Base-by-base conservation (phyloP, 2,113 vertebrate genomes). In the Odocoileus hemionus region DNA sequence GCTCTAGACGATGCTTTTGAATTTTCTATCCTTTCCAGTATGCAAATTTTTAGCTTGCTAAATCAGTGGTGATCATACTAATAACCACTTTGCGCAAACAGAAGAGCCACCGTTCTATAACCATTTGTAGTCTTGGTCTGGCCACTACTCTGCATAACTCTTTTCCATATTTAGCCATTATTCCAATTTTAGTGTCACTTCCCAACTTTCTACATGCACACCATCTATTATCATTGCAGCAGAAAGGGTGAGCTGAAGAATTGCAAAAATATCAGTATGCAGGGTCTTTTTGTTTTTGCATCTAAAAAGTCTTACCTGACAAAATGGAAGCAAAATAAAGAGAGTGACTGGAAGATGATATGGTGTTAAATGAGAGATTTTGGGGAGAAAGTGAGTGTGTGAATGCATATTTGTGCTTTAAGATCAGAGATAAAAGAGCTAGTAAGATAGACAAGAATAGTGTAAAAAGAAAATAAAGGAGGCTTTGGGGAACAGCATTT, bases 1-100 rank as follows among this genome's bases (percentile, higher is more conserved):
- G 95, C 94, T 97, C 78, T 43, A 95, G 94, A 92, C 19, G 80
- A 86, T 80, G 45, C 36, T 57, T 94, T 95, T 90, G 94, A 94
- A 95, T 96, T 95, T 89, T 91, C 52, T 87, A 57, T 45, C 50
- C 55, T 93, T 88, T 88, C 47, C 19, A 55, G 26, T 79, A 96
- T 84, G 80, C 43, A 82, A 43, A 91, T 82, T 60, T 97, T 95
- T 94, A 86, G 85, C 89, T 95, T 92, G 87, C 74, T 95, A 89
- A 91, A 76, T 93, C 39, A 50, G 74, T 86, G 86, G 23, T 45
- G 61, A 94, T 96, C 58, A 76, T 85, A 92, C 67, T 92, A 95
- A 95, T 85, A 96, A 95, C 92, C 89, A 76, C 61, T 86, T 90
- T 80, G 16, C 50, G n/a, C 43, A 64, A 83, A 93, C 33, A 92